Evolutionary conservation across 2,113 vertebrate genomes (phyloP).

Genomic region (Ploceus nigricollis): DNA sequence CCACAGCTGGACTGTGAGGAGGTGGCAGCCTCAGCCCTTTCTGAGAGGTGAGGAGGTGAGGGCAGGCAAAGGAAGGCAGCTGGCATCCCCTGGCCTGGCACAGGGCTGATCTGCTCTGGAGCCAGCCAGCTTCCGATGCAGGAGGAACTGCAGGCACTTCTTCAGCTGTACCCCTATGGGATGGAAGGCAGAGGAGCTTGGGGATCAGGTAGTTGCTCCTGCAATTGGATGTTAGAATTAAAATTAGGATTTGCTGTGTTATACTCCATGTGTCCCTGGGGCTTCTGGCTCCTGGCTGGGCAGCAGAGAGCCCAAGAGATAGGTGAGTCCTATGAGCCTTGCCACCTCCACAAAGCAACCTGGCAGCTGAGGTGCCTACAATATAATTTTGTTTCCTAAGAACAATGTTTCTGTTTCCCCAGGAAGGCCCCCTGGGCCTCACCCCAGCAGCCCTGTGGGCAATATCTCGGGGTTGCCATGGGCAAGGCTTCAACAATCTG

Average conservation of each 20-base stretch:
- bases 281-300: not conserved
- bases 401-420: not conserved
- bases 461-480: not conserved
- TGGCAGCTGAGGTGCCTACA: not conserved
- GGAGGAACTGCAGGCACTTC: not conserved
- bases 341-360: not conserved
- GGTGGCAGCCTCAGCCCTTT: not conserved
- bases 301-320: not conserved
- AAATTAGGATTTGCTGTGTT: not conserved
- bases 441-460: fast-evolving
- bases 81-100: not conserved
- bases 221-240: not conserved
- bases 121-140: not conserved
- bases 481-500: not conserved
- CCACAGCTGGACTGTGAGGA: not conserved
- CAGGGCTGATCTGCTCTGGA: not conserved
- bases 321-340: not conserved
- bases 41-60: not conserved
- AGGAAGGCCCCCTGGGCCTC: fast-evolving
- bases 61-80: not conserved
- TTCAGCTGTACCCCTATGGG: not conserved
- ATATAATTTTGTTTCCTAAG: not conserved
- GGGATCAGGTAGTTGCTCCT: not conserved
- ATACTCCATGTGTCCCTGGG: not conserved
- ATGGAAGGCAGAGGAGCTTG: not conserved